Percentiles rank a stretch among this genome's conserved stretches.
These are phyloP conservation scores for Gibbula magus DNA, from an alignment of 2,888 invertebrate species.

Conservation along the genomic window DNA sequence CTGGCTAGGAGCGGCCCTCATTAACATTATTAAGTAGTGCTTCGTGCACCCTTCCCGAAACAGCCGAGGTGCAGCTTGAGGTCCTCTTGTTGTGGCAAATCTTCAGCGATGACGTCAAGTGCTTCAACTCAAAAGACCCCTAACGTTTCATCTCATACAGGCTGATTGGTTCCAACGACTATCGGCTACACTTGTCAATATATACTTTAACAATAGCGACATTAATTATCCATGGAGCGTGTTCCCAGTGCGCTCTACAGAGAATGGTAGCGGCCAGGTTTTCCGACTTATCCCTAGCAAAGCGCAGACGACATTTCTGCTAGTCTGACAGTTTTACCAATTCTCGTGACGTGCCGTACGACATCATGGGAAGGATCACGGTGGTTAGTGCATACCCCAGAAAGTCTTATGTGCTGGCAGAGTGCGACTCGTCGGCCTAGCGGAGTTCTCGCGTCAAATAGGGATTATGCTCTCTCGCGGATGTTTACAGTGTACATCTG, in stretches of 20 bases:
- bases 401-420: no score
- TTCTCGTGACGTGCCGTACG: not conserved
- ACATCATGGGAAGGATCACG: no score
- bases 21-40: slow-evolving; percentile 8
- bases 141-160: not conserved
- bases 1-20: not conserved
- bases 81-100: not conserved
- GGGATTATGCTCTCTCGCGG: not conserved
- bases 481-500: not conserved
- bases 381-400: no score
- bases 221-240: slow-evolving; percentile 21
- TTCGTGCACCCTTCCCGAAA: slow-evolving; percentile 15
- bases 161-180: not conserved
- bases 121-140: not conserved
- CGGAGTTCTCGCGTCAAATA: not conserved
- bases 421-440: no score
- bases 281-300: not conserved
- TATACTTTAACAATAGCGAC: slow-evolving; percentile 17
- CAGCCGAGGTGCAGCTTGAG: not conserved
- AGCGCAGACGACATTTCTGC: slow-evolving; percentile 9
- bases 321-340: not conserved
- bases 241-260: not conserved
- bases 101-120: not conserved
- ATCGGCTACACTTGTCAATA: slow-evolving; percentile 1
- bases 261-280: not conserved